Base-by-base conservation (phyloP, 2,113 vertebrate species). In the Elachura formosa region DNA sequence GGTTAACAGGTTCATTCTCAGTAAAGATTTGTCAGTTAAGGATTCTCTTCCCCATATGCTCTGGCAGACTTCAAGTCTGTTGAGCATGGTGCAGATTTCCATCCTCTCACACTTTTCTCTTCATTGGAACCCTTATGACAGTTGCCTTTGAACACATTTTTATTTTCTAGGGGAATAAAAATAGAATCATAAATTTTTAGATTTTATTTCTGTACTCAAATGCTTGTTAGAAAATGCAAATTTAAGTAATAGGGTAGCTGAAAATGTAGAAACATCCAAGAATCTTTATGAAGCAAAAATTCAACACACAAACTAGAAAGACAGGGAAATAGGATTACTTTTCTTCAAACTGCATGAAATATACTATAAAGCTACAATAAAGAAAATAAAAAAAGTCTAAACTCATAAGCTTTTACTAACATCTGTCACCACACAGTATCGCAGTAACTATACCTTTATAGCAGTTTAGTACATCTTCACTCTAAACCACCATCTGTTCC, bases 401-500 rank as follows among this genome's bases (percentile, higher is more conserved):
- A 81, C 69, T 90, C 71, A 36, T 93, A 92, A 94, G 36, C 79
- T 86, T 31, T 66, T 76, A 58, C 56, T 51, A 95, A 95, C 96
- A 96, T 96, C 96, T 97, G 93, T 73, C 52, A 87, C 71, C 24
- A 73, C 52, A 72, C 61, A 87, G 66, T 68, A 90, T 84, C 2
- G 24, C 79, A 89, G 71, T 93, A 94, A 94, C 87, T 84, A 77
- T 90, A 93, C 59, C 43, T 96, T 94, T 72, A 79, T 36, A 54
- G 63, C 38, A 62, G 71, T 96, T 97, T 86, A 63, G 46, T 52
- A 73, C 61, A 78, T 89, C 83, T 85, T 93, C 61, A 69, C 49
- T 94, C 56, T 92, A 89, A 96, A 92, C 52, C 31, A 75, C 96
- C 96, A 97, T 96, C 96, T 97, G 96, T 48, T 97, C 74, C 55